phyloP scores from a whole-genome alignment of 2,888 invertebrate genomes.

The Diabrotica balteata region DNA sequence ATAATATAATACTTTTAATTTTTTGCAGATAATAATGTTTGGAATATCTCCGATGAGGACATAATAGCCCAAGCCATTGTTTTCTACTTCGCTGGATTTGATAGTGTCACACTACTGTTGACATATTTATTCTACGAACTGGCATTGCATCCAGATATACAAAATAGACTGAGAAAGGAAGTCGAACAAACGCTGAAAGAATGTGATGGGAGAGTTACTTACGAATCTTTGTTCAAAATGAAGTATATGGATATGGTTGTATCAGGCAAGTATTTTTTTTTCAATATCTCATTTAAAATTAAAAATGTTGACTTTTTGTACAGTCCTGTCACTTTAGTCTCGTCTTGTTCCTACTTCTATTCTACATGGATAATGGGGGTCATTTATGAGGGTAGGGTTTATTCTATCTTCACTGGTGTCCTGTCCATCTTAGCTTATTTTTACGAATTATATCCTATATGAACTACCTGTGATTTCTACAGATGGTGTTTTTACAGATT shows the following conservation, averaged over 20 bases:
- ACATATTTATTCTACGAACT: constrained; percentile 66
- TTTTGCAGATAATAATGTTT: not conserved
- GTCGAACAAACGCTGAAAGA: constrained; percentile 45
- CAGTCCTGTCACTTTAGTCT: too few relatives aligned
- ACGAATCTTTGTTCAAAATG: constrained; percentile 60
- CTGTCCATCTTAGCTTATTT: too few relatives aligned
- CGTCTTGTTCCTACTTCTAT: too few relatives aligned
- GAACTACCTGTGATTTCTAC: too few relatives aligned
- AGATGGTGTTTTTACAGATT: too few relatives aligned
- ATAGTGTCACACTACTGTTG: constrained; percentile 59
- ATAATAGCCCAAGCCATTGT: constrained; percentile 65
- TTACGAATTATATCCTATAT: too few relatives aligned
- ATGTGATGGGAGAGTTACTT: constrained; percentile 52
- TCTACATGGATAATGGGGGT: too few relatives aligned
- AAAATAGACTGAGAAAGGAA: constrained; percentile 54
- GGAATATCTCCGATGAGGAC: constrained; percentile 56
- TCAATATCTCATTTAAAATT: too few relatives aligned
- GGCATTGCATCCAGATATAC: constrained; percentile 64
- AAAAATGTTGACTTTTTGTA: too few relatives aligned
- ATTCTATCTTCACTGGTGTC: too few relatives aligned
- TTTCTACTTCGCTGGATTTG: constrained; percentile 64
- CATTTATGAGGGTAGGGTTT: too few relatives aligned
- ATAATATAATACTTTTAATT: not conserved
- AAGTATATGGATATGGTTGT: constrained; percentile 64
- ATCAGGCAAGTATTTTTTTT: constrained; percentile 31